A percentile compares a stretch with the other conserved stretches of the same genome.
phyloP scores from a whole-genome alignment of 2,888 invertebrate species.

The Bellardia pandia region DNA sequence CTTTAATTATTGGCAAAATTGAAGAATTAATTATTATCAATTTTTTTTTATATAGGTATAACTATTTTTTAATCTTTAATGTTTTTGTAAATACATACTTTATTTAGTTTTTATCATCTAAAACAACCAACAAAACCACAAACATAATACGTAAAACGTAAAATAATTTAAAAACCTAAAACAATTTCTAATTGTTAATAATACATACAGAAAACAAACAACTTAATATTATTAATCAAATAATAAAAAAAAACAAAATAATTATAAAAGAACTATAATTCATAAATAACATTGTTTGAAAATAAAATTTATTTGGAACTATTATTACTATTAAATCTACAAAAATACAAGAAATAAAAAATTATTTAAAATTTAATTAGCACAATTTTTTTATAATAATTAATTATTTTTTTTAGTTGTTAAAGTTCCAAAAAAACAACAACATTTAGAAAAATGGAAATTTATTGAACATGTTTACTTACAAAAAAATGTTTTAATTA shows the following conservation, averaged over 20 bases:
- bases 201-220: slow-evolving; percentile 27
- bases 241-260: slow-evolving; percentile 29
- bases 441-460: slow-evolving; percentile 42
- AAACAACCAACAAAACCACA: slow-evolving; percentile 26
- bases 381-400: slow-evolving; percentile 67
- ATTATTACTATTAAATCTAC: slow-evolving; percentile 40
- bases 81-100: slow-evolving; percentile 64
- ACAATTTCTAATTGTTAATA: slow-evolving; percentile 62
- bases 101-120: slow-evolving; percentile 53
- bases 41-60: background rate
- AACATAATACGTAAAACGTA: slow-evolving; percentile 61
- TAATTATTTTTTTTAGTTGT: slow-evolving; percentile 56
- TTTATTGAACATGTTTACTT: slow-evolving; percentile 26
- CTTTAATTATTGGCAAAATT: slow-evolving; percentile 12
- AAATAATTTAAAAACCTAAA: slow-evolving; percentile 37
- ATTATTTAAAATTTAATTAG: slow-evolving; percentile 69
- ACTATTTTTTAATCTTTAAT: slow-evolving; percentile 29
- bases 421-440: slow-evolving; percentile 33
- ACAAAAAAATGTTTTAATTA: slow-evolving; percentile 20
- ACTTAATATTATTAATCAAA: slow-evolving; percentile 38
- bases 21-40: background rate
- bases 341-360: slow-evolving; percentile 32
- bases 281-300: slow-evolving; percentile 45
- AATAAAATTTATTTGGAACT: slow-evolving; percentile 46
- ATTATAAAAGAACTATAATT: slow-evolving; percentile 6